phyloP scores from a whole-genome alignment of 2,888 invertebrate genomes.

The Pantelozetes paolii region DNA sequence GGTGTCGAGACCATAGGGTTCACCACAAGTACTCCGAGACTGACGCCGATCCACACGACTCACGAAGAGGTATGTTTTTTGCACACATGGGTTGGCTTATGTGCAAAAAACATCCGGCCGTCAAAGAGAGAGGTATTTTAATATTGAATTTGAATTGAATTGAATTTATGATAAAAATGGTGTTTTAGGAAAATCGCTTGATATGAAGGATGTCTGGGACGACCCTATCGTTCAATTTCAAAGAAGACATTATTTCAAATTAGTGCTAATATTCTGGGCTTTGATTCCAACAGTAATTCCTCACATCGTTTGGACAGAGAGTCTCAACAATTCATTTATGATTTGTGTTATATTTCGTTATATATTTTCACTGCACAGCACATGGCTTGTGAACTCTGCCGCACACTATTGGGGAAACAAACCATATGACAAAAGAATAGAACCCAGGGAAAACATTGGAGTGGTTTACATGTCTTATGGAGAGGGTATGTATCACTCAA shows the following conservation, averaged over 20 bases:
- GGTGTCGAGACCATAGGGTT: slow-evolving; percentile 52
- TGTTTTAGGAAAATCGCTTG: slow-evolving; percentile 48
- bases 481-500: slow-evolving; percentile 44
- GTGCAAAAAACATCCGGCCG: slow-evolving; percentile 56
- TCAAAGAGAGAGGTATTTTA: slow-evolving; percentile 51
- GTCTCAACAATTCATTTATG: slow-evolving; percentile 22
- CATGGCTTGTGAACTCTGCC: slow-evolving; percentile 89
- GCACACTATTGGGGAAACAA: slow-evolving; percentile 89
- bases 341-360: slow-evolving; percentile 41
- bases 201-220: slow-evolving; percentile 43
- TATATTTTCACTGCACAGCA: slow-evolving; percentile 65
- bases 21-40: slow-evolving; percentile 54
- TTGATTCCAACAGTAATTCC: slow-evolving; percentile 38
- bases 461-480: slow-evolving; percentile 52
- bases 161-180: not conserved
- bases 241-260: slow-evolving; percentile 29
- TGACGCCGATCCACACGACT: slow-evolving; percentile 53
- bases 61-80: slow-evolving; percentile 56
- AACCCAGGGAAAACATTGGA: slow-evolving; percentile 52
- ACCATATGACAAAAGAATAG: slow-evolving; percentile 75
- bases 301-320: slow-evolving; percentile 19
- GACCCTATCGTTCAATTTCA: slow-evolving; percentile 44
- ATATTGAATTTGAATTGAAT: slow-evolving; percentile 49
- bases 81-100: slow-evolving; percentile 58
- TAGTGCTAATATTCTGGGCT: slow-evolving; percentile 38